phyloP scores from a whole-genome alignment of 2,888 invertebrate species.

The Hypomecis atomaria region DNA sequence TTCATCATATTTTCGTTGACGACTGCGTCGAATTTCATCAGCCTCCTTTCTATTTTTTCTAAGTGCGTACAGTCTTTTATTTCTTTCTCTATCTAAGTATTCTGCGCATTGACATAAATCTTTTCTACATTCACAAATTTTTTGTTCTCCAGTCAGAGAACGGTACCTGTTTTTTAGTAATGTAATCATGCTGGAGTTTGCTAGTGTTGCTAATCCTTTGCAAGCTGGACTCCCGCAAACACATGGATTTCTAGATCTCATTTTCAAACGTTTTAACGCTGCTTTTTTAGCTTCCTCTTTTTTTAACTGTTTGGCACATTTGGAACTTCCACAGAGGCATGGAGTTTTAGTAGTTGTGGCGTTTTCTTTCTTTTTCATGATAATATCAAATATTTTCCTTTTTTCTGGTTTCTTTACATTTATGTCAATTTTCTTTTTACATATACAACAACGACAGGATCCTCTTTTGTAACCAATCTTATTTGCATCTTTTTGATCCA shows the following conservation, averaged over 20 bases:
- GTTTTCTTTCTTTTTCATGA: neutral
- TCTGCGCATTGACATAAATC: neutral
- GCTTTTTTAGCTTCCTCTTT: slow-evolving; percentile 1
- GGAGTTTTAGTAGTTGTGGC: neutral
- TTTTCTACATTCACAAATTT: neutral
- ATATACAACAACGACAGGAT: slow-evolving; percentile 5
- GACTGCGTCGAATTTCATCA: neutral
- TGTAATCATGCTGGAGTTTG: neutral
- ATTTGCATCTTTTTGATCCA: neutral
- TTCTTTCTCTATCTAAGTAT: neutral
- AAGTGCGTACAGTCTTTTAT: neutral
- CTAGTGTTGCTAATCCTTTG: neutral
- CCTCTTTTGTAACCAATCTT: neutral
- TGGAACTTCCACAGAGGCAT: slow-evolving; percentile 1
- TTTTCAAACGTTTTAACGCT: neutral
- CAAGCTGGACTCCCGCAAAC: slow-evolving; percentile 10
- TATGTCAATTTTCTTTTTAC: slow-evolving; percentile 1
- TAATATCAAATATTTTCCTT: neutral
- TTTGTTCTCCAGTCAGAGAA: neutral
- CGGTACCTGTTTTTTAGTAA: neutral
- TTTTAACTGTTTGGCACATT: slow-evolving; percentile 3
- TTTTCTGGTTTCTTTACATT: neutral
- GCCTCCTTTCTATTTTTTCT: neutral
- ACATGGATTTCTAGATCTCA: neutral
- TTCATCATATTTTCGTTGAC: slow-evolving; percentile 3